Evolutionary conservation across 2,888 invertebrate genomes (phyloP).

Genomic region (Acrobasis suavella): DNA sequence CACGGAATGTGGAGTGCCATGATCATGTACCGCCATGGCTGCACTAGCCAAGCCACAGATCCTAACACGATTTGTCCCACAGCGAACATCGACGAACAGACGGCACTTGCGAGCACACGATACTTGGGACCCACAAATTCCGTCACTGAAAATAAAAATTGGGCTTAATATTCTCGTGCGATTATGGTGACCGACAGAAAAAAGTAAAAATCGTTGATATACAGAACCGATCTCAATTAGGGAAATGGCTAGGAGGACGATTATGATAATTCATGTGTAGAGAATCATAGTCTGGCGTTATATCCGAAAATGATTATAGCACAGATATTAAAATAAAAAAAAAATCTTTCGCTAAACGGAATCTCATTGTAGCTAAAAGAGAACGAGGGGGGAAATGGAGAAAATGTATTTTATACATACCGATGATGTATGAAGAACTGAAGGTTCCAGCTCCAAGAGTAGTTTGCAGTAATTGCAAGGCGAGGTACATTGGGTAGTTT

Average conservation of each 20-base stretch:
- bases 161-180: too few species aligned
- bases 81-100: slow-evolving; percentile 84
- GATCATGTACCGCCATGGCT: slow-evolving; percentile 84
- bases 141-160: slow-evolving; percentile 67
- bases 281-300: too few species aligned
- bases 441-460: slow-evolving; percentile 78
- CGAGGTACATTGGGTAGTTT: slow-evolving; percentile 56
- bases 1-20: slow-evolving; percentile 84
- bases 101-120: slow-evolving; percentile 84
- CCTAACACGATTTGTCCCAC: slow-evolving; percentile 84
- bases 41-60: slow-evolving; percentile 82
- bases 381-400: too few species aligned
- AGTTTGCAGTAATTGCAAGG: slow-evolving; percentile 78
- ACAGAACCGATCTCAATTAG: too few species aligned
- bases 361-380: too few species aligned
- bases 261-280: too few species aligned
- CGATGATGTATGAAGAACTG: slow-evolving; percentile 74
- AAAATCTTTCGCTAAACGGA: too few species aligned
- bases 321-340: too few species aligned
- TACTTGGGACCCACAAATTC: slow-evolving; percentile 86
- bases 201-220: too few species aligned
- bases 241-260: too few species aligned
- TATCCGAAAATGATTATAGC: too few species aligned
- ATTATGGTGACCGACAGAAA: too few species aligned
- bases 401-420: slow-evolving; percentile 37